Evolutionary conservation across 2,113 vertebrate genomes (phyloP).

Genomic region (Lota lota): DNA sequence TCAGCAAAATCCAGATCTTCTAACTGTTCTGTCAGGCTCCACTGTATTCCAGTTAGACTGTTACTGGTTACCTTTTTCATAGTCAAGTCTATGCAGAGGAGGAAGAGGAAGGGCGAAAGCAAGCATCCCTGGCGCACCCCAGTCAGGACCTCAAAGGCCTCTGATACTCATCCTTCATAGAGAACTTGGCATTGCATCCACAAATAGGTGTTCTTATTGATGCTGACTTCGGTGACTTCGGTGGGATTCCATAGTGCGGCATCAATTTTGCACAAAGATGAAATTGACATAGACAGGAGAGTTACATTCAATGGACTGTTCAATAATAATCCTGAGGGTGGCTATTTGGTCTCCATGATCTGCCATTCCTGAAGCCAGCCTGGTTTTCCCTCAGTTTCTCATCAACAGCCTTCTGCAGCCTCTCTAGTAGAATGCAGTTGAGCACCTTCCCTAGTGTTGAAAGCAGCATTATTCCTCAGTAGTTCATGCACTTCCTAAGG

Average conservation of each 20-base stretch:
- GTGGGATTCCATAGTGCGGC: neutral
- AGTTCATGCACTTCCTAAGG: slow-evolving; percentile 1
- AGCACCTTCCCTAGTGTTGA: slow-evolving; percentile 2
- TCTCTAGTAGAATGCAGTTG: neutral
- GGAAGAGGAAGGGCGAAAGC: slow-evolving; percentile 6
- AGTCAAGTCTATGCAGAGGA: neutral
- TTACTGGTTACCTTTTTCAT: slow-evolving; percentile 1
- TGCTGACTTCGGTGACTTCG: neutral
- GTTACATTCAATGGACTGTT: slow-evolving; percentile 7
- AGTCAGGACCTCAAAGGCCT: neutral
- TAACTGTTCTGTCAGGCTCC: neutral
- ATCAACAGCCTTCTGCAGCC: neutral
- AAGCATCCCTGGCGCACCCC: neutral
- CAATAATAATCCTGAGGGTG: slow-evolving; percentile 3
- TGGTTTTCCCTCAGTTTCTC: neutral
- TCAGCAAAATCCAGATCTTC: neutral
- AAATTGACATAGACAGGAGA: slow-evolving; percentile 1
- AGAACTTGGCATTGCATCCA: neutral
- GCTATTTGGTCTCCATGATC: slow-evolving; percentile 17
- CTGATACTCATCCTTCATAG: neutral
- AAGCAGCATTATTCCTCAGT: slow-evolving; percentile 9
- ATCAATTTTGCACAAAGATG: neutral
- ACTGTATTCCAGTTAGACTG: neutral
- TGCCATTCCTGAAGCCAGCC: slow-evolving; percentile 3
- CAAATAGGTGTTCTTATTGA: slow-evolving; percentile 1